These are phyloP conservation scores for Plagiodera versicolora DNA, from an alignment of 2,888 invertebrate genomes.

Conservation along the genomic window DNA sequence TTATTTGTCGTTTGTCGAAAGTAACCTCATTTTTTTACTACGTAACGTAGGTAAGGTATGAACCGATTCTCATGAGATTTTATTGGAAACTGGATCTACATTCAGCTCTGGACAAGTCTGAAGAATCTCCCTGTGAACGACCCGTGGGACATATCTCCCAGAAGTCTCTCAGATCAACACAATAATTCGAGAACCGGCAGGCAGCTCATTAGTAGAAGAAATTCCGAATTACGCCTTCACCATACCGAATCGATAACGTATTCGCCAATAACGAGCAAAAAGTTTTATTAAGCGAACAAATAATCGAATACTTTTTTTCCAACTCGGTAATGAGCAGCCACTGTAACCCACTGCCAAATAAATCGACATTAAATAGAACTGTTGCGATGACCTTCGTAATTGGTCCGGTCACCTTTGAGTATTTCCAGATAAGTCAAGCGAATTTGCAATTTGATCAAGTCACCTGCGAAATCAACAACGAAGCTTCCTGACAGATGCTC, in stretches of 20 bases:
- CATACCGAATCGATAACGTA: slow-evolving; percentile 15
- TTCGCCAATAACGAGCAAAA: slow-evolving; percentile 22
- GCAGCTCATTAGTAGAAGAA: slow-evolving; percentile 6
- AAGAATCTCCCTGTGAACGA: too few relatives aligned
- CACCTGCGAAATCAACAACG: not conserved
- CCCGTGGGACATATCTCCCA: not conserved
- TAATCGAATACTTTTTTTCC: slow-evolving; percentile 12
- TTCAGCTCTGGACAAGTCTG: too few relatives aligned
- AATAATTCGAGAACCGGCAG: not conserved
- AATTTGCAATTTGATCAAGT: not conserved
- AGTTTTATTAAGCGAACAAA: slow-evolving; percentile 13
- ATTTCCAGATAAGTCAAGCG: slow-evolving; percentile 7
- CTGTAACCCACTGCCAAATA: slow-evolving; percentile 17
- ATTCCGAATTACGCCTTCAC: slow-evolving; percentile 14
- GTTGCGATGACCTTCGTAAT: slow-evolving; percentile 27
- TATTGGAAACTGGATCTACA: too few relatives aligned
- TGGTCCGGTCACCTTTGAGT: slow-evolving; percentile 29
- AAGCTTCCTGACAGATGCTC: not conserved
- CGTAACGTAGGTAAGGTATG: too few relatives aligned
- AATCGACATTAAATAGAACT: slow-evolving; percentile 24
- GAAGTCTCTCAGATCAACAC: not conserved
- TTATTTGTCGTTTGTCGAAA: too few relatives aligned
- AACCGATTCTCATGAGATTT: too few relatives aligned
- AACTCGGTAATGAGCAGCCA: slow-evolving; percentile 24
- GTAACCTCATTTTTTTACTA: too few relatives aligned